Conservation (phyloP, 2,113 vertebrate species). For the Mus spicilegus region DNA sequence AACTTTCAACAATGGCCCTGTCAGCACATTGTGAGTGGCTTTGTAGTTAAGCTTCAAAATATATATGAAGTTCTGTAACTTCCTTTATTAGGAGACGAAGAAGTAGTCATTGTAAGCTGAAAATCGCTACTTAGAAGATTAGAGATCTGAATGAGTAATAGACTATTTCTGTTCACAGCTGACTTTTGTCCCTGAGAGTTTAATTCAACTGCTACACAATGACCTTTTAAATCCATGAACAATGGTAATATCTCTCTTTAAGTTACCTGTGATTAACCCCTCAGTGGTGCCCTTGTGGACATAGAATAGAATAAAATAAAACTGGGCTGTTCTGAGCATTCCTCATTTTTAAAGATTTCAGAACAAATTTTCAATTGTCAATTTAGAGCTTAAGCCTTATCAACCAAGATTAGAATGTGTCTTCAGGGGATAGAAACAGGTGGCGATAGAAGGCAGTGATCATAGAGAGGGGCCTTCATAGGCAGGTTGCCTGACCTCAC, state of each 20-base stretch:
- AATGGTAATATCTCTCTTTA: neutral
- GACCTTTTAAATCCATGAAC: constrained; percentile 35
- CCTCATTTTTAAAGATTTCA: constrained; percentile 41
- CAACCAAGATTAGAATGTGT: no score
- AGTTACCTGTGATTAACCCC: constrained; percentile 5
- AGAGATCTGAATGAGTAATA: constrained; percentile 15
- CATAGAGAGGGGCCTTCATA: neutral
- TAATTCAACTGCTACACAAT: constrained; percentile 38
- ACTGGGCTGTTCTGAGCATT: neutral
- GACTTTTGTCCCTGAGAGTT: constrained; percentile 1
- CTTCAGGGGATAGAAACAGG: neutral
- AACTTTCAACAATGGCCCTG: neutral
- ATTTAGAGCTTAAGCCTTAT: neutral
- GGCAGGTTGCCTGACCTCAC: no score
- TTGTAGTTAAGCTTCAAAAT: neutral
- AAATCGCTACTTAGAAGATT: constrained; percentile 12
- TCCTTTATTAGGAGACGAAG: constrained; percentile 60
- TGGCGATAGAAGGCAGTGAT: neutral
- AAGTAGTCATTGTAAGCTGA: neutral
- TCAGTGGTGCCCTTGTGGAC: neutral
- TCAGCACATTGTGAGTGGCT: constrained; percentile 12
- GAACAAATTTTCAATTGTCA: constrained; percentile 30
- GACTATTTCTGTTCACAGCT: neutral
- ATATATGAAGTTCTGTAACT: neutral
- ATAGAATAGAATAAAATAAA: neutral